Evolutionary conservation across 2,113 vertebrate species (phyloP), one percentile per base, ranked within the genome.

Genomic region (Gymnocephalus cernua): DNA sequence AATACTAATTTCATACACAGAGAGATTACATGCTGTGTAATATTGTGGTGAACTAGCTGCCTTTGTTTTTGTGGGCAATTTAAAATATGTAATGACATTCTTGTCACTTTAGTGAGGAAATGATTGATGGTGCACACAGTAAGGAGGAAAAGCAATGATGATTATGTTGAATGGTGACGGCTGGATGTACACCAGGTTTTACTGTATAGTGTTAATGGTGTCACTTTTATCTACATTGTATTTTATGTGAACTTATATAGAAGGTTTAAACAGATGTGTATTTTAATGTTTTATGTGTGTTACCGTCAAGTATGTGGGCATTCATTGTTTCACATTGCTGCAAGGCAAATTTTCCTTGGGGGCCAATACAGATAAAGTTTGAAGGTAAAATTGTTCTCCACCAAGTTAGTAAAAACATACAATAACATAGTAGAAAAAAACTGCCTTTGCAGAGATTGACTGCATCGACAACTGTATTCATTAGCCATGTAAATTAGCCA

Each of bases 221-320:
- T 58, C 45, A n/a, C 25, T 64, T 65, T 80, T 58, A 75, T 79
- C 53, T 27, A 18, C 50, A 54, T 1, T 53, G 53, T 68, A 83
- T 79, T 82, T 79, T 74, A 80, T 79, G 58, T 27, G n/a, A 74
- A 35, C 66, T 78, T 32, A 57, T 59, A n/a, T 32, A 25, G 14
- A 18, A 13, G 38, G 19, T 74, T 79, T 73, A 45, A 83, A 38
- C 25, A 72, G 53, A 51, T 62, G 32, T 73, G 66, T 57, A 35
- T 86, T 79, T 69, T 66, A 70, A 77, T 51, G 16, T 62, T 62
- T 77, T 50, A 87, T 76, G 27, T 59, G 29, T 73, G 57, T 47
- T 19, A 53, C 45, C n/a, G 51, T 73, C 21, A 65, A 65, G 59
- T 64, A 15, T n/a, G 50, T 69, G 48, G 64, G 21, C 8, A 4